Percentiles rank a stretch among this genome's conserved stretches.
Conservation (phyloP, 2,113 vertebrate genomes). For the Thalassarche chlororhynchos region DNA sequence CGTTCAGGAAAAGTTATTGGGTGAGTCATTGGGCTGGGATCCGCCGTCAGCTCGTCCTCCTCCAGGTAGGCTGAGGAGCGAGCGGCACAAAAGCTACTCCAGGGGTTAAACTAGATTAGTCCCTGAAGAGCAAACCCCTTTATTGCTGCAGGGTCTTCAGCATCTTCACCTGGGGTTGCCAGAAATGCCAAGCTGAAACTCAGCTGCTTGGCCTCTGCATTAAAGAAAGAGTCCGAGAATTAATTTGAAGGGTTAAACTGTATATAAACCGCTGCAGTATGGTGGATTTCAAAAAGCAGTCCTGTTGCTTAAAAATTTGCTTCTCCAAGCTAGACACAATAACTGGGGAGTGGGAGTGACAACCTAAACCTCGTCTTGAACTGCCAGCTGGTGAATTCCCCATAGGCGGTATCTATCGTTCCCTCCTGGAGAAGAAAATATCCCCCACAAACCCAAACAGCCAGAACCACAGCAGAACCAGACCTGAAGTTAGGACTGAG, state of each 20-base stretch:
- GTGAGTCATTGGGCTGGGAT: neutral
- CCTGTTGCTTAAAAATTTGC: neutral
- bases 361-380: neutral
- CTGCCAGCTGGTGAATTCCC: constrained; percentile 3
- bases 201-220: neutral
- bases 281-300: constrained; percentile 9
- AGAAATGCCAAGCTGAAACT: neutral
- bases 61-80: neutral
- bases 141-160: neutral
- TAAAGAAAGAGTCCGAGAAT: neutral
- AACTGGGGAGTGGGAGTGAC: neutral
- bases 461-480: neutral
- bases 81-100: neutral
- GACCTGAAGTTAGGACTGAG: neutral
- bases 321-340: neutral
- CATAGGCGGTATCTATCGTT: neutral
- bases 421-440: neutral
- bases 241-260: neutral
- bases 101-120: neutral
- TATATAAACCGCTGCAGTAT: neutral
- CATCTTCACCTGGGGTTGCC: neutral
- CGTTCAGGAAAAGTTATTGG: neutral
- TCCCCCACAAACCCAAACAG: neutral
- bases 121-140: neutral
- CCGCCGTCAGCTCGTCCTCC: neutral